These are phyloP conservation scores for Peromyscus nudipes DNA, from an alignment of 2,797 vertebrate species.

Conservation along the genomic window DNA sequence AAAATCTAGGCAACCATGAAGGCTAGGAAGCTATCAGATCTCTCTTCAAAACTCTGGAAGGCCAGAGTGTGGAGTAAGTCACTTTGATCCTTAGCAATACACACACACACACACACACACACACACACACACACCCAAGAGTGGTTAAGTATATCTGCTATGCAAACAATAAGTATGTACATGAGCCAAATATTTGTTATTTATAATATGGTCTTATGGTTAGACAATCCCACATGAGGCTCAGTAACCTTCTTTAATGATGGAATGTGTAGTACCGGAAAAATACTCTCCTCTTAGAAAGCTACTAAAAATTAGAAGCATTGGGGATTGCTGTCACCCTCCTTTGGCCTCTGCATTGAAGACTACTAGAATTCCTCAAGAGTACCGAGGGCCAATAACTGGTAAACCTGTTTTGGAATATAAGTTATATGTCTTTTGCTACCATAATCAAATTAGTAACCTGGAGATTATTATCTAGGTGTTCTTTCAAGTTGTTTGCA, in stretches of 20 bases:
- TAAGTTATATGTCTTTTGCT: background rate
- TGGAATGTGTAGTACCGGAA: accelerated
- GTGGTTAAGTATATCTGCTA: background rate
- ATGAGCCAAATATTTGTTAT: background rate
- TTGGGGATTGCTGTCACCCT: background rate
- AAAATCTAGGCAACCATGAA: background rate
- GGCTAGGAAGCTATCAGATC: background rate
- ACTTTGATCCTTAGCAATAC: background rate
- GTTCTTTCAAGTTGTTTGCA: background rate
- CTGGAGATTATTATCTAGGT: background rate
- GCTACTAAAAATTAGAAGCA: background rate
- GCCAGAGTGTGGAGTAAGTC: accelerated
- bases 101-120: background rate
- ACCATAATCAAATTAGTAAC: background rate
- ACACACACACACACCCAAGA: background rate
- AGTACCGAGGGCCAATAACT: background rate
- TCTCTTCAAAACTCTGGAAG: background rate
- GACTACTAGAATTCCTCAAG: background rate
- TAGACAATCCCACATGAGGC: background rate
- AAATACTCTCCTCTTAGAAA: no score
- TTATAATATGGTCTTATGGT: background rate
- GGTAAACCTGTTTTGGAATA: background rate
- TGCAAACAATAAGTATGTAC: background rate
- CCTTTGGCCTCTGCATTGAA: background rate
- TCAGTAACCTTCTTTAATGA: background rate